phyloP scores from a whole-genome alignment of 2,797 vertebrate species.

The Helicolenus hilgendorfi region DNA sequence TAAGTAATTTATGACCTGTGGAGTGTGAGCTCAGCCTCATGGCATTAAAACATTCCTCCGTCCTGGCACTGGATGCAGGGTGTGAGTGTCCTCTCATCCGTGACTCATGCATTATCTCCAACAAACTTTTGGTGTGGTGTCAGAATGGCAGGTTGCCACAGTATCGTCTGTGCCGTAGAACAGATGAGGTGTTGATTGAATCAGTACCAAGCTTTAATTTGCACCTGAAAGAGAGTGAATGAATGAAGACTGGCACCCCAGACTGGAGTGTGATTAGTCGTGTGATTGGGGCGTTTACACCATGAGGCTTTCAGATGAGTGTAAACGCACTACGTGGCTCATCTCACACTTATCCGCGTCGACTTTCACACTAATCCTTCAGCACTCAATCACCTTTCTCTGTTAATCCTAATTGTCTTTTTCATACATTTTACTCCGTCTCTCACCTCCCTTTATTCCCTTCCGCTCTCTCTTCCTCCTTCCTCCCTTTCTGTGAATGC shows the following conservation, averaged over 20 bases:
- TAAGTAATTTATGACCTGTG: constrained; percentile 26
- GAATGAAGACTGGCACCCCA: constrained; percentile 26
- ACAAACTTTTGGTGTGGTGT: constrained; percentile 16
- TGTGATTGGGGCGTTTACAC: constrained; percentile 37
- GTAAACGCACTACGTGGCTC: constrained; percentile 39
- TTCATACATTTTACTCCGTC: constrained; percentile 5
- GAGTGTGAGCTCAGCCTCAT: constrained; percentile 47
- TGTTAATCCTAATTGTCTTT: constrained; percentile 38
- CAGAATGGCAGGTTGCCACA: neutral
- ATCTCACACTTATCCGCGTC: constrained; percentile 48
- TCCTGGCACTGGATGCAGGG: constrained; percentile 53
- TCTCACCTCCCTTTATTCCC: constrained; percentile 1
- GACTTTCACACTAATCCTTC: constrained; percentile 51
- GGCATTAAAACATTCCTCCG: constrained; percentile 60
- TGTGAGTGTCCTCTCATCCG: constrained; percentile 50
- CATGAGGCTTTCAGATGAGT: constrained; percentile 22
- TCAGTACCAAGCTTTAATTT: constrained; percentile 61
- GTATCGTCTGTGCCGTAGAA: neutral
- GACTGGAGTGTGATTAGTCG: constrained; percentile 52
- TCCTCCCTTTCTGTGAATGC: constrained; percentile 29
- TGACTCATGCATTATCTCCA: constrained; percentile 59
- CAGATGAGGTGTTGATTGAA: constrained; percentile 49
- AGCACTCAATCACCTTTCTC: constrained; percentile 7
- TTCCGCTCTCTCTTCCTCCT: neutral
- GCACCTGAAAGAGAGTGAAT: constrained; percentile 59